Percentiles rank a stretch among this genome's conserved stretches.
Evolutionary conservation across 2,113 vertebrate genomes (phyloP).

Genomic region (Syngnathoides biaculeatus): DNA sequence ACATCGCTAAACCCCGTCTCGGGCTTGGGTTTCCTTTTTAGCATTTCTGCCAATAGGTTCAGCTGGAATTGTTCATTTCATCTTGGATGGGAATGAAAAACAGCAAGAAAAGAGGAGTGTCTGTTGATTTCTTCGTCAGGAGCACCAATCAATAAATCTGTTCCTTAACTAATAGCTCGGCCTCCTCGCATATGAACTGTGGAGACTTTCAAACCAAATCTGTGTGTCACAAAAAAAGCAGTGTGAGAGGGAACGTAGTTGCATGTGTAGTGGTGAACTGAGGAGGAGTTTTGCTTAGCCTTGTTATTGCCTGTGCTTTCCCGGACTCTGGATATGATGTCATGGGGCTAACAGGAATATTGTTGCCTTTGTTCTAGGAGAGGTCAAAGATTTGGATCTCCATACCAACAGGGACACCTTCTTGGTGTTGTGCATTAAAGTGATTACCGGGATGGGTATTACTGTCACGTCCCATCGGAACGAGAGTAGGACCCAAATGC

Average conservation of each 20-base stretch:
- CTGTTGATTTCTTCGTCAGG: constrained; percentile 43
- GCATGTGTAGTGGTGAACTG: constrained; percentile 15
- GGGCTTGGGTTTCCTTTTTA: constrained; percentile 57
- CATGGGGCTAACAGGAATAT: constrained; percentile 11
- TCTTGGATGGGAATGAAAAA: constrained; percentile 56
- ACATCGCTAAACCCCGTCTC: constrained; percentile 51
- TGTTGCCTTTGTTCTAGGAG: background rate
- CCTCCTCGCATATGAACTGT: constrained; percentile 34
- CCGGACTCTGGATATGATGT: background rate
- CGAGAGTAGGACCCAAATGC: no score
- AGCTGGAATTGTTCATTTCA: constrained; percentile 69
- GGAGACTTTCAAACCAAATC: constrained; percentile 39
- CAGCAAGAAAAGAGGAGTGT: constrained; percentile 25
- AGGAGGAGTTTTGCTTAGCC: constrained; percentile 17
- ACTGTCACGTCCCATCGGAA: no score
- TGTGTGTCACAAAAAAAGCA: constrained; percentile 42
- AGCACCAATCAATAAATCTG: constrained; percentile 49
- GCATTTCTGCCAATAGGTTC: constrained; percentile 52
- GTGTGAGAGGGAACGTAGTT: constrained; percentile 14
- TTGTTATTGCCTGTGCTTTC: background rate
- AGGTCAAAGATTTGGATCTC: background rate
- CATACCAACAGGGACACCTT: background rate
- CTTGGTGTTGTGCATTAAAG: background rate
- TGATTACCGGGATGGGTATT: no score
- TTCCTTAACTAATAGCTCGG: constrained; percentile 46